Evolutionary conservation across 2,888 invertebrate genomes (phyloP), one percentile per base, ranked within the genome.

Genomic region (Pristionchus arcanus): DNA sequence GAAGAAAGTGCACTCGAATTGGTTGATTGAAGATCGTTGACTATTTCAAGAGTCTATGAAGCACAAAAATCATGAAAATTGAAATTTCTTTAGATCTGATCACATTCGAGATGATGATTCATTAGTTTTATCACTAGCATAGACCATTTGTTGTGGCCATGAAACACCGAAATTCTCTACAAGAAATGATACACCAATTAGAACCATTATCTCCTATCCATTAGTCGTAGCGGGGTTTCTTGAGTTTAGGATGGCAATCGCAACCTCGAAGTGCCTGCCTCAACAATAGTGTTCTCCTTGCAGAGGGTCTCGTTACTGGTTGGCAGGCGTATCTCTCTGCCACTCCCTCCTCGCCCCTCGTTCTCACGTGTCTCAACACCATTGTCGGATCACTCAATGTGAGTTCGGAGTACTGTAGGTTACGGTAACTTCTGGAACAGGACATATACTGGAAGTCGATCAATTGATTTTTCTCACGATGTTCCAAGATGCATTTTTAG

Each of bases 301-400:
- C 89, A 92, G 93, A 93, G 85, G 86, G 91, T 11, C 90, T 93
- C 19, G 92, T 93, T n/a, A 90, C 90, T 11, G 63, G 90, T 16
- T 92, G 92, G 91, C 91, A 90, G 19, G 90, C 91, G 37, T 92
- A 91, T 89, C 87, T 93, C 21, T 59, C 89, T 2, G 66, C 92
- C 0, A 92, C 92, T 89, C 91, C 91, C 15, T 89, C 84, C 0
- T 92, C 92, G 28, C 92, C 92, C 2, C 90, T 93, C 7, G 90
- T 92, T 53, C 90, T 93, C 37, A 90, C 90, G 4, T 91, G 91
- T 25, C 83, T 91, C 31, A 91, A 91, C 84, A 92, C 92, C 0
- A 25, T 93, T 42, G 88, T 93, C 74, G 91, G 90, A 28, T 92
- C 92, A 5, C 86, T 93, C 89, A 92, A 91, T 87, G 77, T 87